Evolutionary conservation across 2,113 vertebrate genomes (phyloP).

Genomic region (Hiodon alosoides): DNA sequence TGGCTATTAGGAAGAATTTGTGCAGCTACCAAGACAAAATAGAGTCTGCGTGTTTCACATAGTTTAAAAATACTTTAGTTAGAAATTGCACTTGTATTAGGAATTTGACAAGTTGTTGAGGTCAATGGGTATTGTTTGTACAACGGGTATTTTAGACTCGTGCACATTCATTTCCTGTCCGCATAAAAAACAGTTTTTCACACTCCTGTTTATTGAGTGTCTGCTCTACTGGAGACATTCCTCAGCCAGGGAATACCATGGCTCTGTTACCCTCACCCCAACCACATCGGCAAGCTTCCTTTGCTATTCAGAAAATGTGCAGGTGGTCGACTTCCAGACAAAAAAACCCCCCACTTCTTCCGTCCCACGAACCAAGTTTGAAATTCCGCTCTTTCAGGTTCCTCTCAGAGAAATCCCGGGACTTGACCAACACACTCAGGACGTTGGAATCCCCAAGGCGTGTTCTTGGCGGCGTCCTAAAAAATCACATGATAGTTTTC

Average conservation of each 20-base stretch:
- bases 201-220: constrained; percentile 6
- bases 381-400: not conserved
- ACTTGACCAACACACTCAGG: too few relatives aligned
- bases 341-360: not conserved
- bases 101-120: constrained; percentile 18
- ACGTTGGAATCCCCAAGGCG: too few relatives aligned
- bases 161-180: constrained; percentile 3
- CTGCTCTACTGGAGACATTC: constrained; percentile 1
- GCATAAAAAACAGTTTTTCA: constrained; percentile 6
- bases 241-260: not conserved
- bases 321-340: constrained; percentile 16
- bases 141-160: not conserved
- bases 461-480: too few relatives aligned
- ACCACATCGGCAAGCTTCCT: not conserved
- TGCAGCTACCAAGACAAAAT: not conserved
- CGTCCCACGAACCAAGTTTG: not conserved
- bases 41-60: constrained; percentile 1
- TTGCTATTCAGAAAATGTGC: constrained; percentile 12
- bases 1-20: not conserved
- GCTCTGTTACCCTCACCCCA: not conserved
- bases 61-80: constrained; percentile 6
- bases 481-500: not conserved
- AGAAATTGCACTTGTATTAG: not conserved
- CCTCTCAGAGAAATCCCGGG: too few relatives aligned
- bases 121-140: not conserved